Evolutionary conservation across 2,113 vertebrate genomes (phyloP).

Genomic region (Merops nubicus): DNA sequence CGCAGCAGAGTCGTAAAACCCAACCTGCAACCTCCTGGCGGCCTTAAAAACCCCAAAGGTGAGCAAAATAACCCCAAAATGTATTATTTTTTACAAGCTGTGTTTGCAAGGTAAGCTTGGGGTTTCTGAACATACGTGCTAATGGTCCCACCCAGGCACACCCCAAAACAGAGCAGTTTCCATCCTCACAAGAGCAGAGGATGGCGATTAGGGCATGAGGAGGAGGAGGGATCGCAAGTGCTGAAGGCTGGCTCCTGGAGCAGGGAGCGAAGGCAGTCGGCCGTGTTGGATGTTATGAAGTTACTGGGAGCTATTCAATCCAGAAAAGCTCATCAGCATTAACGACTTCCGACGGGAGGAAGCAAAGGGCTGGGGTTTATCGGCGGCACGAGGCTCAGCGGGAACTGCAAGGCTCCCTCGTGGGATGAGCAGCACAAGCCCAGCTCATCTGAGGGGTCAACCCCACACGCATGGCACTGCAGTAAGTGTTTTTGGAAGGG

Average conservation of each 20-base stretch:
- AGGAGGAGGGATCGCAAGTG: neutral
- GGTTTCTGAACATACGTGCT: accelerated
- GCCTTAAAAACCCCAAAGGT: neutral
- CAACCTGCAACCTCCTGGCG: neutral
- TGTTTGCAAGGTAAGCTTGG: neutral
- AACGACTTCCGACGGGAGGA: slow-evolving; percentile 66
- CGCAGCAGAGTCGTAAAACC: neutral
- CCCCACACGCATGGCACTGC: accelerated
- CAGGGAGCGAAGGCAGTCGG: neutral
- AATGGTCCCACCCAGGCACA: neutral
- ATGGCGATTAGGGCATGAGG: neutral
- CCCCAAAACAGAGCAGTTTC: neutral
- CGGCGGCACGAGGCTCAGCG: accelerated
- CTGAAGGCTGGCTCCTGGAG: neutral
- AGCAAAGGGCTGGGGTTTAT: slow-evolving; percentile 41
- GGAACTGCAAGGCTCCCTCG: neutral
- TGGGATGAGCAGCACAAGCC: neutral
- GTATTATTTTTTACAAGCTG: neutral
- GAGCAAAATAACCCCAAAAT: neutral
- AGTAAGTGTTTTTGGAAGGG: neutral
- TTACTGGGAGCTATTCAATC: slow-evolving; percentile 43
- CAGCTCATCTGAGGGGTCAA: accelerated
- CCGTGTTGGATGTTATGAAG: neutral
- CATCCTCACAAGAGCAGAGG: neutral
- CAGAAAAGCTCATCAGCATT: slow-evolving; percentile 33